phyloP scores from a whole-genome alignment of 2,797 vertebrate species.

The Chaetophractus vellerosus region DNA sequence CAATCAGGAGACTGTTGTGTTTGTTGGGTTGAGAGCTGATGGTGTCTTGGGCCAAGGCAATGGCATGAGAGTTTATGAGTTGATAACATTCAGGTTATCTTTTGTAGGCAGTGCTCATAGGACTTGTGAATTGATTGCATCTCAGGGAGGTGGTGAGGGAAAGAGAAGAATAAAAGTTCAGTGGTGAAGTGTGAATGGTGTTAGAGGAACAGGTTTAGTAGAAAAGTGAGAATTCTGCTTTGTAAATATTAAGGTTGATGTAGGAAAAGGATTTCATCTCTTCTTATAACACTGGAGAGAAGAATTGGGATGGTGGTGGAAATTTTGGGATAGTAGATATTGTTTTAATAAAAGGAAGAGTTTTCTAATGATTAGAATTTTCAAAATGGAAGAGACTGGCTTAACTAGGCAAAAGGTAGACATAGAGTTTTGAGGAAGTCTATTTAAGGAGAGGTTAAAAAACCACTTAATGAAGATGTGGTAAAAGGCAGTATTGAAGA shows the following conservation, averaged over 20 bases:
- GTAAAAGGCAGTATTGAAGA: background rate
- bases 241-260: background rate
- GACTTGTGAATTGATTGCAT: background rate
- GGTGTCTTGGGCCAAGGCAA: background rate
- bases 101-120: background rate
- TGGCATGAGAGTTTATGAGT: background rate
- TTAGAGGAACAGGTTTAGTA: background rate
- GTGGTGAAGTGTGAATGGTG: background rate
- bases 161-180: background rate
- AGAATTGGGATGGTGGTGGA: background rate
- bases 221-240: background rate
- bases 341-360: slow-evolving; percentile 33
- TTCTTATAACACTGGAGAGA: background rate
- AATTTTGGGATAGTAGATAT: background rate
- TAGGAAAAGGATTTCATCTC: background rate
- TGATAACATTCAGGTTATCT: background rate
- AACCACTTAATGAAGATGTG: background rate
- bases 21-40: background rate
- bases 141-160: background rate
- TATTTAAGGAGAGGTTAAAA: slow-evolving; percentile 47
- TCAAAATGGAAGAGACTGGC: slow-evolving; percentile 33
- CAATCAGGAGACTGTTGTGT: background rate
- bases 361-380: slow-evolving; percentile 44
- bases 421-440: background rate
- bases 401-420: background rate